Conservation (phyloP, 2,888 invertebrate species). For the Scaptomyza reducta region DNA sequence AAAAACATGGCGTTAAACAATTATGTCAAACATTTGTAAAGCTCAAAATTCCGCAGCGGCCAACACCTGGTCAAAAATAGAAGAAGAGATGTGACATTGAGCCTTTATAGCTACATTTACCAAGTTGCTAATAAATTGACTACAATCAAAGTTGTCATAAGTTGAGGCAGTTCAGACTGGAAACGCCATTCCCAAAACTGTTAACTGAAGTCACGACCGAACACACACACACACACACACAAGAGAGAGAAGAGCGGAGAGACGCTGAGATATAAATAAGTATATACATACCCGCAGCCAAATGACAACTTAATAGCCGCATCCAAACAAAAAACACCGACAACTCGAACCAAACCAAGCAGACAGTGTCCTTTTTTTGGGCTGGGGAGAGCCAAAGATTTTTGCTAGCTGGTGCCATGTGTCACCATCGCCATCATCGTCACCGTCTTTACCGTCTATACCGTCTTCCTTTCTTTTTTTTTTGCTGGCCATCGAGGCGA, state of each 20-base stretch:
- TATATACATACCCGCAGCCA: conserved; percentile 60
- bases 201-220: conserved; percentile 61
- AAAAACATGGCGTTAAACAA: conserved; percentile 75
- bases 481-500: conserved; percentile 75
- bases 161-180: conserved; percentile 34
- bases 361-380: conserved; percentile 64
- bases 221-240: conserved; percentile 18
- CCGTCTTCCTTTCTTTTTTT: conserved; percentile 17
- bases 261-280: conserved; percentile 41
- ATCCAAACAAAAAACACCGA: conserved; percentile 9
- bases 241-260: neutral
- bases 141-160: conserved; percentile 79
- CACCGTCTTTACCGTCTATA: conserved; percentile 36
- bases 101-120: conserved; percentile 30
- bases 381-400: conserved; percentile 8
- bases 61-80: conserved; percentile 37
- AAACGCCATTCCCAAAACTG: conserved; percentile 20
- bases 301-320: conserved; percentile 75
- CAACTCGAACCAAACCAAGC: conserved; percentile 55
- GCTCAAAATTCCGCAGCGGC: conserved; percentile 9
- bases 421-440: conserved; percentile 50
- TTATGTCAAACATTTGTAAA: conserved; percentile 71
- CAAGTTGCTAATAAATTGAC: conserved; percentile 73
- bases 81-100: neutral
- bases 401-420: conserved; percentile 62